Evolutionary conservation across 2,113 vertebrate species (phyloP), one percentile per base, ranked within the genome.

Genomic region (Rhinoderma darwinii): DNA sequence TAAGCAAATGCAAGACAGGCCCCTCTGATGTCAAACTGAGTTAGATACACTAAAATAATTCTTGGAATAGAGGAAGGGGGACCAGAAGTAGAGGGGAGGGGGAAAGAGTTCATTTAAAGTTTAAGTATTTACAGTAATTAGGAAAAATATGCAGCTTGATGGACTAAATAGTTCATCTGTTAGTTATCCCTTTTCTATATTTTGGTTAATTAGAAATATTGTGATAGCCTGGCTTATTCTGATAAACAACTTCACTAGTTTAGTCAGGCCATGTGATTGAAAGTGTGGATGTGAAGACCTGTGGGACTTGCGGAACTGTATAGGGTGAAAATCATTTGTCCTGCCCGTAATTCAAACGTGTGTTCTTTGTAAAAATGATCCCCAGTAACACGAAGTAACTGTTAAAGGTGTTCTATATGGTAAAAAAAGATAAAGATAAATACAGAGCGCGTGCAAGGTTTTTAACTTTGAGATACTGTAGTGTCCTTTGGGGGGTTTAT

Each of bases 111-210:
- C 84, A 85, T 11, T 77, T 75, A 39, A 47, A 85, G 84, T 85
- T 77, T 76, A 85, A 85, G 84, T 77, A 85, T 85, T 66, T 85
- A 85, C 70, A 77, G 84, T 77, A 76, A 77, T 77, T 85, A 85
- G 56, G 56, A 47, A 43, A 85, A 85, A 59, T 47, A 85, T 85
- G 37, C 56, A 32, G 30, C 30, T 27, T 56, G 68, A 37, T 56
- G 47, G 68, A 15, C 82, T 30, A 73, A 84, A 74, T 22, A 84
- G 47, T 41, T 32, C 11, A 84, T 56, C 44, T 70, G 20, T 39
- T 56, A 20, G 20, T 50, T 39, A 72, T 56, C 27, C 41, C 27
- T 56, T 73, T 15, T 39, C 30, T 73, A 5, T 84, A 54, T 84
- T 56, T 15, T 0, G 56, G 25, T 74, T 74, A 83, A 72, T 74